Base-by-base conservation (phyloP, 1,140 invertebrate species). In the Hydropsyche tenuis region DNA sequence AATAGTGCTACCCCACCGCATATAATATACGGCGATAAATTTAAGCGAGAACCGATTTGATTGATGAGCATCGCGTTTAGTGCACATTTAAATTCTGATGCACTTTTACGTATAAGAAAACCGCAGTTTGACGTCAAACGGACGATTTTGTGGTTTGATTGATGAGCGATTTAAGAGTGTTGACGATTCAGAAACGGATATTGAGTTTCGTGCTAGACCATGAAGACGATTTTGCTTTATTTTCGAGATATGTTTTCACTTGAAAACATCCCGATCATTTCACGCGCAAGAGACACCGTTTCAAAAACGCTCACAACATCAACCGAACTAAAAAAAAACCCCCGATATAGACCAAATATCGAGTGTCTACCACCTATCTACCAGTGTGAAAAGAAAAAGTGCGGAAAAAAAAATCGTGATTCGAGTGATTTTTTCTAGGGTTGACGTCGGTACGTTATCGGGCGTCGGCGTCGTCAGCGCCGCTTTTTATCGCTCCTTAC, bases 401-500 rank as follows among this genome's bases (percentile, higher is more conserved):
- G n/a, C n/a, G n/a, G n/a, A n/a, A n/a, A n/a, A n/a, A 37, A 37
- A 37, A 37, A 37, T 37, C 9, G 30, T 9, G 30, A 37, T 37
- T 37, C 30, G 30, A 37, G 30, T 37, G 30, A 37, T 37, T 37
- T 37, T 37, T 37, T 9, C 30, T 37, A 4, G 30, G 30, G 30
- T 37, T 9, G 30, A 37, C 30, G 30, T 37, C 30, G 30, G 22
- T 12, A 22, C 25, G 69, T 62, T 63, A 63, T 72, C 69, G 22
- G 69, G 30, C 51, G 69, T 72, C 51, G 56, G n/a, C 56, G 16
- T 22, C 60, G 60, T 65, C 14, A 20, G 22, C 16, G 60, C 30
- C 48, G 16, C 63, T 56, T 69, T 73, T 73, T 73, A 73, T 73
- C 72, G 72, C 16, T 51, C 63, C 63, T 73, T 60, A 73, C 63